Percentiles rank a stretch among this genome's conserved stretches.
phyloP scores from a whole-genome alignment of 2,797 vertebrate species.

The Lerista edwardsae region DNA sequence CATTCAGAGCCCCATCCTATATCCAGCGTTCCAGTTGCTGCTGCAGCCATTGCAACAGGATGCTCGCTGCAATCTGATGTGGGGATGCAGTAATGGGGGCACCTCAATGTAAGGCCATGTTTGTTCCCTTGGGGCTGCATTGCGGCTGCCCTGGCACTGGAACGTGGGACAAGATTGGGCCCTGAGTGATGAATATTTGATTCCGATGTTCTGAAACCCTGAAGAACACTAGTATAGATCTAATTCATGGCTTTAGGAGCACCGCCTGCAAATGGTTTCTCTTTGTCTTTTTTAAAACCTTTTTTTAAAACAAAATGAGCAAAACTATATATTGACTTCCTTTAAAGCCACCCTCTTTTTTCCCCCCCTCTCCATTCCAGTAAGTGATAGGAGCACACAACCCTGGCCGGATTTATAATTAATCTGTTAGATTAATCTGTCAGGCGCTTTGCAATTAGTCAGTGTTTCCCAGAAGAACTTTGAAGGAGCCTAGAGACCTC shows the following conservation, averaged over 20 bases:
- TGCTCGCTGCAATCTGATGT: too few species aligned
- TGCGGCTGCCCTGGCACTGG: too few species aligned
- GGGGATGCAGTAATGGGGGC: too few species aligned
- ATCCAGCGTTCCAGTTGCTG: too few species aligned
- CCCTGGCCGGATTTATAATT: background rate
- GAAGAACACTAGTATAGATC: background rate
- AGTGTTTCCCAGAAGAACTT: background rate
- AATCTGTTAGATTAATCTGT: background rate
- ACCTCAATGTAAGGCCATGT: too few species aligned
- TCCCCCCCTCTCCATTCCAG: background rate
- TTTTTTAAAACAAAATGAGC: background rate
- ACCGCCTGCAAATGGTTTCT: background rate
- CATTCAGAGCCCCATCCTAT: too few species aligned
- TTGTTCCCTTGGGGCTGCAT: too few species aligned
- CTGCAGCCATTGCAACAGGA: too few species aligned
- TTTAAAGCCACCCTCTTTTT: background rate
- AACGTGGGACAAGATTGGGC: too few species aligned
- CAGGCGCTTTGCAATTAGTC: background rate
- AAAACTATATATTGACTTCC: background rate
- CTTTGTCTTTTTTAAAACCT: background rate
- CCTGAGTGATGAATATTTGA: too few species aligned
- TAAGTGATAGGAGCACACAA: background rate
- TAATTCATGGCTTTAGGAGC: background rate
- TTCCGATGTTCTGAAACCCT: background rate
- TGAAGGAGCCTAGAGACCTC: background rate